Evolutionary conservation across 2,888 invertebrate species (phyloP), one percentile per base, ranked within the genome.

Genomic region (Leptinotarsa juncta): DNA sequence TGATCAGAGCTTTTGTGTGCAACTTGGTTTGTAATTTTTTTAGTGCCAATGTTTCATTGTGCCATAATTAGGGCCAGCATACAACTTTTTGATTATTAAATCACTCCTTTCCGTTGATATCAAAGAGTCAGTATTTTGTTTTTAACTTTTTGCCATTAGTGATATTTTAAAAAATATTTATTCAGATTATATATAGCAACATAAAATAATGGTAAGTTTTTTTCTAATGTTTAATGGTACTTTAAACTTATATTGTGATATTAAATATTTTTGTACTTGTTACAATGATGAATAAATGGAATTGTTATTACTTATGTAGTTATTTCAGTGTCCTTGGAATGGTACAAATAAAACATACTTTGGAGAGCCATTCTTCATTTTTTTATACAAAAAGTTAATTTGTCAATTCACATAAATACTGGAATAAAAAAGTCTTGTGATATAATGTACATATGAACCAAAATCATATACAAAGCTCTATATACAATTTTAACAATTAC

Each of bases 341-440:
- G 42, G 62, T 62, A 32, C 42, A 18, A 62, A 62, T 62, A 32
- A 62, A 62, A 62, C 62, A 42, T 62, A 16, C 10, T 3, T 32
- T 62, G 32, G 62, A 62, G 62, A 42, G 62, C 62, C 32, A 32
- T n/a, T 16, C 18, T 42, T 62, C 57, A 42, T 67, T 53, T 72
- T 66, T 55, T 71, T 71, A 65, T 71, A 62, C 68, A 69, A 74
- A 74, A 70, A 26, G 49, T 73, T 18, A 50, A 18, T 50, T 71
- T 72, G 72, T 76, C 67, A 71, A 74, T 79, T 77, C 74, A 78
- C 77, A 79, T 80, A 79, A 80, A 80, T 79, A 80, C 78, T 77
- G 80, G 75, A 78, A 78, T 79, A 79, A 80, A 80, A 79, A 80
- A 78, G 66, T 53, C 75, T 76, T 77, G 74, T 76, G 74, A 70